Conservation (phyloP, 2,888 invertebrate genomes). For the Aphrophora alni region DNA sequence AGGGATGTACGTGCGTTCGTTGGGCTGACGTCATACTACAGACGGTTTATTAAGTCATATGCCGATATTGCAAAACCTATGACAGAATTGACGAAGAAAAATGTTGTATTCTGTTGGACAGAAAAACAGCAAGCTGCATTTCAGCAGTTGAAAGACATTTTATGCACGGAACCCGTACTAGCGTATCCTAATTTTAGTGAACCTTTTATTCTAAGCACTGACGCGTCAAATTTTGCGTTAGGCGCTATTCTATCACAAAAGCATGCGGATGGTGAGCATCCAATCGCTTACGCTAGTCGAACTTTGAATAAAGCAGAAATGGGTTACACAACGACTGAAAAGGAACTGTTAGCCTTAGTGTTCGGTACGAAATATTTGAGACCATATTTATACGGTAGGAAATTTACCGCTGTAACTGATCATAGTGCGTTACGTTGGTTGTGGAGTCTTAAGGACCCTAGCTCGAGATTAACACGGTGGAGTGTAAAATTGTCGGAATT, state of each 20-base stretch:
- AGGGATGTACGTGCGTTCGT: slow-evolving; percentile 7
- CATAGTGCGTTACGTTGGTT: slow-evolving; percentile 8
- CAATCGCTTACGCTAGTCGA: slow-evolving; percentile 14
- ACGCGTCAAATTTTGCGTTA: slow-evolving; percentile 10
- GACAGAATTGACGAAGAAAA: not conserved
- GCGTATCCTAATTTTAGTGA: slow-evolving; percentile 9
- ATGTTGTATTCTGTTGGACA: not conserved
- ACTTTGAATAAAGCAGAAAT: slow-evolving; percentile 20
- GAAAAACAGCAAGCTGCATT: no score
- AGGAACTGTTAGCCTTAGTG: slow-evolving; percentile 16
- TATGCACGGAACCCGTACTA: not conserved
- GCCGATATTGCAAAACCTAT: slow-evolving; percentile 21
- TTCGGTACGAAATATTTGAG: slow-evolving; percentile 17
- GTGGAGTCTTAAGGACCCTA: not conserved
- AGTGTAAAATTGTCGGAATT: slow-evolving; percentile 7
- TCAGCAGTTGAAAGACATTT: not conserved
- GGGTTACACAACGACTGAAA: not conserved
- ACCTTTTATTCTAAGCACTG: slow-evolving; percentile 6
- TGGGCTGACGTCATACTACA: slow-evolving; percentile 16
- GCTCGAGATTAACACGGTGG: slow-evolving; percentile 3
- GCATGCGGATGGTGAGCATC: slow-evolving; percentile 10
- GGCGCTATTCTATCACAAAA: no score
- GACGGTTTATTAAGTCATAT: slow-evolving; percentile 15
- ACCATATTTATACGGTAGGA: slow-evolving; percentile 10
- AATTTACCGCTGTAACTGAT: no score